A percentile compares a stretch with the other conserved stretches of the same genome.
Conservation (phyloP, 2,888 invertebrate species). For the Andrena praecox region DNA sequence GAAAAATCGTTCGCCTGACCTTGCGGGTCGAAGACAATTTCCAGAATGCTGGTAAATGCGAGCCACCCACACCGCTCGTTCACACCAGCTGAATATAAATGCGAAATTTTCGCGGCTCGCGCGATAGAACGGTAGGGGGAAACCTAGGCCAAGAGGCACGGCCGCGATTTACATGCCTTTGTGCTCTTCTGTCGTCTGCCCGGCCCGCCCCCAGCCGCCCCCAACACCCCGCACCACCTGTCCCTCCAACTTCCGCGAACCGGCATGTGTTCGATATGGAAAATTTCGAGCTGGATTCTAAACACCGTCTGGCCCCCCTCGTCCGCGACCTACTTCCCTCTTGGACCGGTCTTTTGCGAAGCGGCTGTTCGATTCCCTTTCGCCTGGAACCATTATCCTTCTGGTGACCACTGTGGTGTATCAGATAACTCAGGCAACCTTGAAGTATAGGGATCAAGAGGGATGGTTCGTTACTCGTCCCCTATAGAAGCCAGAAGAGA, state of each 20-base stretch:
- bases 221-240: constrained; percentile 1
- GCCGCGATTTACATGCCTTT: constrained; percentile 68
- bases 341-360: background rate
- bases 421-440: background rate
- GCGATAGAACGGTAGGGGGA: constrained; percentile 7
- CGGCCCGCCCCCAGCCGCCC: background rate
- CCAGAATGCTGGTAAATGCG: constrained; percentile 34
- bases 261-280: constrained; percentile 51
- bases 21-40: constrained; percentile 62
- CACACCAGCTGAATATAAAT: constrained; percentile 66
- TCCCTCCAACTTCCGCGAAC: constrained; percentile 25
- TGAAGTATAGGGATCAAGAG: no score
- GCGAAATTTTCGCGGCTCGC: constrained; percentile 59
- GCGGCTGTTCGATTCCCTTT: background rate
- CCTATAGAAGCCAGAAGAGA: no score
- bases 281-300: constrained; percentile 41
- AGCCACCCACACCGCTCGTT: constrained; percentile 37
- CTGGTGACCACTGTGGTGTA: background rate
- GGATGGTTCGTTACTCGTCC: no score
- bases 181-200: constrained; percentile 35
- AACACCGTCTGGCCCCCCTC: constrained; percentile 1
- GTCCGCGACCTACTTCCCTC: constrained; percentile 38
- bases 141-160: constrained; percentile 9
- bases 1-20: constrained; percentile 47
- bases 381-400: background rate